phyloP scores from a whole-genome alignment of 2,113 vertebrate species.

The Ammospiza caudacuta region DNA sequence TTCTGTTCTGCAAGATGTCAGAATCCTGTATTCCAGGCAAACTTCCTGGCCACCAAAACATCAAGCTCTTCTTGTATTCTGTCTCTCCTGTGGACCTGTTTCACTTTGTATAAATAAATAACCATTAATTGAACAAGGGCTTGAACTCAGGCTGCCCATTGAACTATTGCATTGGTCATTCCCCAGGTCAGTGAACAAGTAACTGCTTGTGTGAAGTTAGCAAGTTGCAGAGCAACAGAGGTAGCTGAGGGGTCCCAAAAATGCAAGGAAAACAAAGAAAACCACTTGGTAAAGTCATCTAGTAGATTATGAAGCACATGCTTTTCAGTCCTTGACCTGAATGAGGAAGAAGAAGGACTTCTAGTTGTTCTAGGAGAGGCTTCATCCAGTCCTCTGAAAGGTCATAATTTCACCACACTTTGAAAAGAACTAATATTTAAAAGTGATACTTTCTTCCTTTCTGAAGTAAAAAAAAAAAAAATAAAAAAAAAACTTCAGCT shows the following conservation, averaged over 20 bases:
- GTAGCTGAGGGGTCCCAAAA: neutral
- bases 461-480: neutral
- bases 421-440: neutral
- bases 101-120: slow-evolving; percentile 31
- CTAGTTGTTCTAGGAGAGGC: neutral
- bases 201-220: neutral
- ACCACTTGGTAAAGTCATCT: neutral
- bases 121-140: slow-evolving; percentile 6
- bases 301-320: neutral
- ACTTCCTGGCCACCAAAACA: neutral
- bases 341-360: neutral
- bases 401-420: neutral
- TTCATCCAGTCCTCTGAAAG: neutral
- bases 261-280: neutral
- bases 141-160: neutral
- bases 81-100: neutral
- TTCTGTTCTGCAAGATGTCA: neutral
- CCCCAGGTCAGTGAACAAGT: neutral
- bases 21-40: neutral
- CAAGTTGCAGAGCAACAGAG: neutral
- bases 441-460: neutral
- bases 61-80: neutral
- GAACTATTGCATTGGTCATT: neutral
- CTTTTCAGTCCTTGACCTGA: neutral
- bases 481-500: neutral